Conservation (phyloP, 2,113 vertebrate species). For the Sinocyclocheilus grahami region DNA sequence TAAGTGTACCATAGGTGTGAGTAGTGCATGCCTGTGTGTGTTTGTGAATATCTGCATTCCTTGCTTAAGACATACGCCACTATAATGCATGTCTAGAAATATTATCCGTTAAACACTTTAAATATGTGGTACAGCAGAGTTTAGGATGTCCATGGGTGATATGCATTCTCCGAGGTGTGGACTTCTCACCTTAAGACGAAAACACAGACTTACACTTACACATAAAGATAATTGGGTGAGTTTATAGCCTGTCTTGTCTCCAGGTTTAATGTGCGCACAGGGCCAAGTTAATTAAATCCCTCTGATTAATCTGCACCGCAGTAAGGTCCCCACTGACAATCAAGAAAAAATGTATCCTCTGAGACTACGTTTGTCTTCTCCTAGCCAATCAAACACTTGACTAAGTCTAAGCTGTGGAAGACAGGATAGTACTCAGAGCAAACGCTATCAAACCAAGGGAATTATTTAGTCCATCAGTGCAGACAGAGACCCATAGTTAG, state of each 20-base stretch:
- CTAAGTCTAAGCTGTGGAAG: slow-evolving; percentile 25
- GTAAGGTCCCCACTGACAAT: slow-evolving; percentile 59
- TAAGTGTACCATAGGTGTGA: slow-evolving; percentile 37
- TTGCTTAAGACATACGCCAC: not conserved
- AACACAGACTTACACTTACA: slow-evolving; percentile 35
- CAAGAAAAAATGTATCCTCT: slow-evolving; percentile 39
- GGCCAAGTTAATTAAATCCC: slow-evolving; percentile 78
- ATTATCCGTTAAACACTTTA: slow-evolving; percentile 1
- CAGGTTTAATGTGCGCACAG: slow-evolving; percentile 72
- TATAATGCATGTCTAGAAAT: not conserved
- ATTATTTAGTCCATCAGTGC: slow-evolving; percentile 16
- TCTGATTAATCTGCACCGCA: slow-evolving; percentile 78
- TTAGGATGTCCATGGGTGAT: slow-evolving; percentile 1
- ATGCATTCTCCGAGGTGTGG: slow-evolving; percentile 26
- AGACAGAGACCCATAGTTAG: not conserved
- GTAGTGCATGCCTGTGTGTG: not conserved
- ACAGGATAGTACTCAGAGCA: not conserved
- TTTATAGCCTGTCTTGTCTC: slow-evolving; percentile 77
- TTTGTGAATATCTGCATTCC: not conserved
- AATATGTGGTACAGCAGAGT: not conserved
- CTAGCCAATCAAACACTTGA: slow-evolving; percentile 48
- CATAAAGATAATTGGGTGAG: slow-evolving; percentile 73
- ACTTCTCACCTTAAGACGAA: slow-evolving; percentile 16
- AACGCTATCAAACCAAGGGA: not conserved
- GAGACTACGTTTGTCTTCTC: slow-evolving; percentile 40